phyloP scores from a whole-genome alignment of 1,140 invertebrate species.

The Drosophila santomea region DNA sequence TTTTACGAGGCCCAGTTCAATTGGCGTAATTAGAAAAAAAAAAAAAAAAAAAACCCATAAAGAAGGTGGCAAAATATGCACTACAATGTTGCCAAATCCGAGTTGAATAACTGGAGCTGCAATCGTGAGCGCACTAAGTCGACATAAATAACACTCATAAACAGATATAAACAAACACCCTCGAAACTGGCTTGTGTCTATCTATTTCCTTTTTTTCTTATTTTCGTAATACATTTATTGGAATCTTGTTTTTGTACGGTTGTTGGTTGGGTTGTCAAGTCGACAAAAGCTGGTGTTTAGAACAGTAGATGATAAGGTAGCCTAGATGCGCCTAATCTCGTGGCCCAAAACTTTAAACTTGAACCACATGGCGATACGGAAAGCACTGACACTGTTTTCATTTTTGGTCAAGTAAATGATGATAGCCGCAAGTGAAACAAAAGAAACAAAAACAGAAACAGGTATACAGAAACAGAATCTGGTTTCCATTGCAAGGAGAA shows the following conservation, averaged over 20 bases:
- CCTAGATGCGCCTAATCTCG: slow-evolving; percentile 13
- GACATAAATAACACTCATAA: slow-evolving; percentile 38
- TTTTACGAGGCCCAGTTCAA: slow-evolving; percentile 29
- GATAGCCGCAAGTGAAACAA: background rate
- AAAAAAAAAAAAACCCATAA: no score
- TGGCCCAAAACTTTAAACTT: slow-evolving; percentile 25
- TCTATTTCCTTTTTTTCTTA: background rate
- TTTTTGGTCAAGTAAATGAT: background rate
- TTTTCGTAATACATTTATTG: slow-evolving; percentile 15
- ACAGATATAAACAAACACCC: slow-evolving; percentile 24
- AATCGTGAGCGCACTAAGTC: background rate
- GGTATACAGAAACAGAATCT: background rate
- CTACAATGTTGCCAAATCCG: slow-evolving; percentile 38
- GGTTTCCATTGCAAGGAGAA: slow-evolving; percentile 10
- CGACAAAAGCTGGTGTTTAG: slow-evolving; percentile 2
- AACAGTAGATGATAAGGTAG: slow-evolving; percentile 34
- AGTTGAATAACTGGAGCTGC: slow-evolving; percentile 31
- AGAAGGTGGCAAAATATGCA: slow-evolving; percentile 15
- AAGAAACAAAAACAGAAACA: no score
- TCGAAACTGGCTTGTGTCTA: background rate
- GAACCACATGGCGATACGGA: slow-evolving; percentile 10
- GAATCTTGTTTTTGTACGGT: slow-evolving; percentile 7
- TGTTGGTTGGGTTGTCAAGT: slow-evolving; percentile 12
- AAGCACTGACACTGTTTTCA: slow-evolving; percentile 4
- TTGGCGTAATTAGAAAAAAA: background rate